Evolutionary conservation across 2,888 invertebrate genomes (phyloP).

Genomic region (Anoncus sp.): DNA sequence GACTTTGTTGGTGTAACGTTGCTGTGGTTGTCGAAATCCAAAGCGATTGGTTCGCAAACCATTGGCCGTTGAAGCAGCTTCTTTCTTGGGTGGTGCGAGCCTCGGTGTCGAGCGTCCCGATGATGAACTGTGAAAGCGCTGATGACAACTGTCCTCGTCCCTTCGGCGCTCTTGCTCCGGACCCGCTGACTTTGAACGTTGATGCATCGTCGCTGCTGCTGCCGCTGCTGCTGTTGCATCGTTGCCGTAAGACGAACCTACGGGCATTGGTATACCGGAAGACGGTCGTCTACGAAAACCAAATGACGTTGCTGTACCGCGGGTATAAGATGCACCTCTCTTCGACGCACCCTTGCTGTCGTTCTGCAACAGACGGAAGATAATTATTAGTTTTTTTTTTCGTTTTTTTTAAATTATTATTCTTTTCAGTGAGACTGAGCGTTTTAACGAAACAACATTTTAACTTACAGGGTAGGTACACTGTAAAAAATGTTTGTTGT

Average conservation of each 20-base stretch:
- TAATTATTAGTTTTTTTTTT: not conserved
- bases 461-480: no score
- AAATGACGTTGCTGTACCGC: constrained; percentile 93
- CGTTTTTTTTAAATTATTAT: no score
- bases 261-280: constrained; percentile 83
- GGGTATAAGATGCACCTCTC: constrained; percentile 85
- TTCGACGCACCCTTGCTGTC: constrained; percentile 87
- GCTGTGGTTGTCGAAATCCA: constrained; percentile 89
- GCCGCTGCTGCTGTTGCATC: constrained; percentile 70
- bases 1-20: constrained; percentile 88
- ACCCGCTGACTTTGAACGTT: constrained; percentile 83
- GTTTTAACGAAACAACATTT: no score
- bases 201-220: constrained; percentile 76
- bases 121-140: constrained; percentile 75
- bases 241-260: constrained; percentile 71
- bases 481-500: no score
- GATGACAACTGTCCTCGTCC: constrained; percentile 80
- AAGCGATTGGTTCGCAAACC: constrained; percentile 89
- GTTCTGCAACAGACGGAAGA: constrained; percentile 83
- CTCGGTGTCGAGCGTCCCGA: constrained; percentile 88
- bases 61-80: constrained; percentile 86
- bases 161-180: constrained; percentile 83
- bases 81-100: constrained; percentile 88
- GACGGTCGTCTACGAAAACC: constrained; percentile 89
- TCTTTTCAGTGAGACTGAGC: no score